Evolutionary conservation across 2,888 invertebrate species (phyloP).

Genomic region (Metallyticus violacea): DNA sequence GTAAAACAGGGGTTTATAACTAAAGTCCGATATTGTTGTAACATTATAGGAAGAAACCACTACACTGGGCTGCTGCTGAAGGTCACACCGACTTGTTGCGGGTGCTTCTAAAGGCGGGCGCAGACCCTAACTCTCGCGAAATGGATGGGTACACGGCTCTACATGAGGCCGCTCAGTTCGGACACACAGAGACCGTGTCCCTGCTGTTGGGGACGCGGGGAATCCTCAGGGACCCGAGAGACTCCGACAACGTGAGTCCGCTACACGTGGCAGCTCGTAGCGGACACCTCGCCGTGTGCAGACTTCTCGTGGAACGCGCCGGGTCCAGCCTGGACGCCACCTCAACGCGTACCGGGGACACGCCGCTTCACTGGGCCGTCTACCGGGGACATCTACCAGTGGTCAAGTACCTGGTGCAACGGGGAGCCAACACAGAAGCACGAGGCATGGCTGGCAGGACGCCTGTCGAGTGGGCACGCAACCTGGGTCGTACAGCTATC

Average conservation of each 20-base stretch:
- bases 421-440: background rate
- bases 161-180: background rate
- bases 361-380: background rate
- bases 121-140: background rate
- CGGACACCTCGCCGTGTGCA: background rate
- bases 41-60: background rate
- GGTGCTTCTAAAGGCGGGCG: background rate
- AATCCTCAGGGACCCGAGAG: background rate
- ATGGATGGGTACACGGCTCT: background rate
- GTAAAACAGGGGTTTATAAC: no score
- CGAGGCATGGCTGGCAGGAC: background rate
- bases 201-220: background rate
- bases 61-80: background rate
- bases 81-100: background rate
- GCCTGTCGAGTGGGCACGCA: background rate
- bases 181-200: background rate
- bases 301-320: background rate
- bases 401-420: background rate
- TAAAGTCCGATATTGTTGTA: no score
- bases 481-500: background rate
- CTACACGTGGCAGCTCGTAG: background rate
- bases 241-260: background rate
- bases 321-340: background rate
- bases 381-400: background rate
- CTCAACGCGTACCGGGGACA: background rate